Percentiles rank a stretch among this genome's conserved stretches.
phyloP scores from a whole-genome alignment of 2,797 vertebrate species.

The Diglossa cyanea region DNA sequence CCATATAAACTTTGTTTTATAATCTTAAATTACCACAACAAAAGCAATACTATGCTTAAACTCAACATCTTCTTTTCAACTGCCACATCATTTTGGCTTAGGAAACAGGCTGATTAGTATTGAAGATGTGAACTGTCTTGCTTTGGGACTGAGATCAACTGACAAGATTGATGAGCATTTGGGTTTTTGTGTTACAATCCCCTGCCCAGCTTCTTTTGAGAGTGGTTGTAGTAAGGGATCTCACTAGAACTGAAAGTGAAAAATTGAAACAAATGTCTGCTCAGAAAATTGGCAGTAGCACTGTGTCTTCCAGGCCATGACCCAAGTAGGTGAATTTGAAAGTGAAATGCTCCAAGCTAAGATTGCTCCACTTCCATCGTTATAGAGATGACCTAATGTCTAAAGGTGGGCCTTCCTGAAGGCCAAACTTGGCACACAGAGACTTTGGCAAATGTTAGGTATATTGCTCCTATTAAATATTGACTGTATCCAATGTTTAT shows the following conservation, averaged over 20 bases:
- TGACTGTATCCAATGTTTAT: not conserved
- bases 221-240: not conserved
- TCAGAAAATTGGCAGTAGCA: not conserved
- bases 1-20: not conserved
- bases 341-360: not conserved
- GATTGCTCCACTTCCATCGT: not conserved
- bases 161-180: not conserved
- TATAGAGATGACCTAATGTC: not conserved
- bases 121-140: not conserved
- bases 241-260: not conserved
- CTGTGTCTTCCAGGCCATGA: not conserved
- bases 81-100: not conserved
- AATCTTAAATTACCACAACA: not conserved
- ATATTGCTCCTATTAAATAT: not conserved
- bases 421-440: fast-evolving
- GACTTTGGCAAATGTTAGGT: not conserved
- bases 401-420: not conserved
- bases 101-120: fast-evolving
- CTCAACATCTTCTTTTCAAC: not conserved
- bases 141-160: fast-evolving
- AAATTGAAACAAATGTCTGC: not conserved
- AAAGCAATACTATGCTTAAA: not conserved
- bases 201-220: not conserved
- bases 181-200: not conserved
- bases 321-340: not conserved